Evolutionary conservation across 2,113 vertebrate genomes (phyloP), one percentile per base, ranked within the genome.

Genomic region (Silurus meridionalis): DNA sequence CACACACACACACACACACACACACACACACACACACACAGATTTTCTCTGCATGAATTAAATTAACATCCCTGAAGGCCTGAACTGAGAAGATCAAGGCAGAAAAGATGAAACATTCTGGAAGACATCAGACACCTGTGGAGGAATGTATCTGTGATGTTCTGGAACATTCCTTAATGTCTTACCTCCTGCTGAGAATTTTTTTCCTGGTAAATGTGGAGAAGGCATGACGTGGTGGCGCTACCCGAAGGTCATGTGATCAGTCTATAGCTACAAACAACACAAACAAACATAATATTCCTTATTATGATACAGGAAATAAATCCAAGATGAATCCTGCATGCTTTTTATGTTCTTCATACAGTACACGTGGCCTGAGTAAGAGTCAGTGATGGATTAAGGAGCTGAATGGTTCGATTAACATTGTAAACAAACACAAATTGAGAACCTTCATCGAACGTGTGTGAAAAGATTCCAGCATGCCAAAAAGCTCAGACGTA

Each of bases 31-130:
- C 63, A 71, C 61, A n/a, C 52, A 57, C 46, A 78, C 63, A 72
- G 64, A 28, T 80, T 58, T 57, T 50, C 74, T 80, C 15, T 28
- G 55, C 23, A 15, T 53, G 79, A 89, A 64, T 80, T 83, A 75
- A 83, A 69, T 87, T 83, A 85, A 28, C 63, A 48, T 71, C 69
- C 50, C 80, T 66, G 72, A 48, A 78, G 64, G 57, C 69, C 69
- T 61, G 83, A 60, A 13, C 52, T 1, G 37, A 75, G 57, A 57
- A 50, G 77, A 85, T 82, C 46, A 82, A 53, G 8, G 61, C 60
- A 82, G 63, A 48, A 14, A 25, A 74, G 52, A 58, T 72, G 75
- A 78, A 84, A 80, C 72, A 64, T 87, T 85, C 61, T 53, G 21
- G 28, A 74, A 72, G 64, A 25, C 69, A 83, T 87, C 66, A 82